phyloP scores from a whole-genome alignment of 2,888 invertebrate genomes.

The Hirtodrosophila trivittata region DNA sequence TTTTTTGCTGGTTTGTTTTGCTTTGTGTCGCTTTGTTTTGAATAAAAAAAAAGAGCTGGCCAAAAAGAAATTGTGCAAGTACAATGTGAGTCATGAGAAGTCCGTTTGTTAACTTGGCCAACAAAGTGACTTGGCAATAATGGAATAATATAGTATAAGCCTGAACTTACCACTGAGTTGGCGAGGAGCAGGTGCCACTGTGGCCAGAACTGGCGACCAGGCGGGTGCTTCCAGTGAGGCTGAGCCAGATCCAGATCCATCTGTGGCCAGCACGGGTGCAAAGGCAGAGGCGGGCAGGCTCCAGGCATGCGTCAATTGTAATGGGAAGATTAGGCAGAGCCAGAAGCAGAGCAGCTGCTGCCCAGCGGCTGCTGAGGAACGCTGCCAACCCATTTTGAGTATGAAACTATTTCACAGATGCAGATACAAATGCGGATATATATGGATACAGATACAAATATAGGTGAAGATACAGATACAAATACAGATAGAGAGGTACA shows the following conservation, averaged over 20 bases:
- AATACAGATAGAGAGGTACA: neutral
- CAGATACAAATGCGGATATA: neutral
- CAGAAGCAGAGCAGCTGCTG: slow-evolving; percentile 43
- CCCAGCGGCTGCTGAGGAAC: slow-evolving; percentile 33
- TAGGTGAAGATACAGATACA: slow-evolving; percentile 26
- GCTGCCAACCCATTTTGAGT: slow-evolving; percentile 61
- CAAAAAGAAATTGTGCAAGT: slow-evolving; percentile 43
- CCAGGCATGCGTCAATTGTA: slow-evolving; percentile 54
- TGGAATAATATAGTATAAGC: no score
- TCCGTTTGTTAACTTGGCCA: slow-evolving; percentile 5
- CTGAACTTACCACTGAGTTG: slow-evolving; percentile 69
- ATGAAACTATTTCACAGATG: slow-evolving; percentile 15
- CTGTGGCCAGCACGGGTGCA: slow-evolving; percentile 17
- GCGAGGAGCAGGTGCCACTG: slow-evolving; percentile 40
- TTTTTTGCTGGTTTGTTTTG: slow-evolving; percentile 10
- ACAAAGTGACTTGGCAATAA: slow-evolving; percentile 22
- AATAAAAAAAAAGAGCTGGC: neutral
- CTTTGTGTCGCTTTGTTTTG: slow-evolving; percentile 1
- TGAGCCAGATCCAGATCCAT: slow-evolving; percentile 9
- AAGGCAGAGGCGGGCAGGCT: slow-evolving; percentile 49
- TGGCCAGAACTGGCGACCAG: slow-evolving; percentile 30
- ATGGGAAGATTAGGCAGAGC: slow-evolving; percentile 45
- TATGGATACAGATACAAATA: slow-evolving; percentile 11
- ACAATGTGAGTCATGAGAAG: slow-evolving; percentile 28
- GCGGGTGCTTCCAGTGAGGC: slow-evolving; percentile 36